Conservation (phyloP, 2,113 vertebrate genomes). For the Dasyornis broadbenti region DNA sequence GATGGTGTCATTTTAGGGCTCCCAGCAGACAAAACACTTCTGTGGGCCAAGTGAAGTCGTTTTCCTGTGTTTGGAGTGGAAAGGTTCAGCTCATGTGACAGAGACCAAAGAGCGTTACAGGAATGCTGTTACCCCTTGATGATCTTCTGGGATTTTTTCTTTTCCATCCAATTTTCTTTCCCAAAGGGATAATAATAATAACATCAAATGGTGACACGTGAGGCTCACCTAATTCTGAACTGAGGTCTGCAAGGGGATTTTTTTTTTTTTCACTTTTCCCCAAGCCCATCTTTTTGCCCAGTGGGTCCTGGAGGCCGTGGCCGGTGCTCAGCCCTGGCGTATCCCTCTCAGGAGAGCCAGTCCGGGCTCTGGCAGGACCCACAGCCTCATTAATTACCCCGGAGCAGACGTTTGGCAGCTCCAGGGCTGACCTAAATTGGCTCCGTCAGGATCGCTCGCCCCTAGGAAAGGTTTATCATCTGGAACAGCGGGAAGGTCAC, state of each 20-base stretch:
- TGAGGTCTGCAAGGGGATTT: background rate
- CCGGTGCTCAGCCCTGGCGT: background rate
- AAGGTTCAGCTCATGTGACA: background rate
- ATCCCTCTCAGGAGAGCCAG: background rate
- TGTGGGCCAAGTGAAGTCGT: constrained; percentile 2
- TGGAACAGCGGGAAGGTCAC: constrained; percentile 2
- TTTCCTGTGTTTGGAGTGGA: constrained; percentile 2
- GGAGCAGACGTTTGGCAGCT: constrained; percentile 5
- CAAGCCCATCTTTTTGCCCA: background rate
- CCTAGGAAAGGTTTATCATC: constrained; percentile 34
- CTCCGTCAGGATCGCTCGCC: background rate
- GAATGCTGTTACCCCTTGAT: background rate
- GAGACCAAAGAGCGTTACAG: background rate
- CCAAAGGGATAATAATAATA: background rate
- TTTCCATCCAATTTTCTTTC: background rate
- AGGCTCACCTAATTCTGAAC: background rate
- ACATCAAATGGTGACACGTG: background rate
- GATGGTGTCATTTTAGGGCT: background rate
- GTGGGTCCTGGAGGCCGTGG: background rate
- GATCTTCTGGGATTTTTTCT: background rate
- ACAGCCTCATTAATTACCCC: background rate
- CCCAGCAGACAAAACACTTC: constrained; percentile 30
- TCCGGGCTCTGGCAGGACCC: background rate
- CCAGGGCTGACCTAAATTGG: constrained; percentile 39
- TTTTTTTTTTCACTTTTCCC: background rate